Evolutionary conservation across 2,113 vertebrate species (phyloP).

Genomic region (Psammodynastes pulverulentus): DNA sequence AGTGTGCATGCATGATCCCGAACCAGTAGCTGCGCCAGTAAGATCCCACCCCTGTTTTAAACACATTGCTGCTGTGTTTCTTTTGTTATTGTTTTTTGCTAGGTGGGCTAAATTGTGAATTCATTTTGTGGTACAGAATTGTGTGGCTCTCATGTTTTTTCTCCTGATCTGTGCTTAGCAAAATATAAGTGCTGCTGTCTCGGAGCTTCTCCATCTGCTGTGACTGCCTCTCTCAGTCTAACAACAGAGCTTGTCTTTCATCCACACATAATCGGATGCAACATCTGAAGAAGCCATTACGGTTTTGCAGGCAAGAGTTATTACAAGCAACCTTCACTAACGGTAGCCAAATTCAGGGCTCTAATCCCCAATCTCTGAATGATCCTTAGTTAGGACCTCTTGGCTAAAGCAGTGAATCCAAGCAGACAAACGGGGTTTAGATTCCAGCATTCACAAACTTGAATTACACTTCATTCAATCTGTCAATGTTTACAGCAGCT

Average conservation of each 20-base stretch:
- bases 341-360: background rate
- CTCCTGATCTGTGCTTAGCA: background rate
- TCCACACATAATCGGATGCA: background rate
- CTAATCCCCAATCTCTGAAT: background rate
- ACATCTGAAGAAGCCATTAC: background rate
- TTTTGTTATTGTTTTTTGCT: background rate
- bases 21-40: too few relatives aligned
- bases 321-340: background rate
- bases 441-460: constrained; percentile 19
- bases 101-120: background rate
- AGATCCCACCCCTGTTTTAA: too few relatives aligned
- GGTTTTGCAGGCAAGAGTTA: background rate
- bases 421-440: background rate
- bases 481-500: constrained; percentile 7
- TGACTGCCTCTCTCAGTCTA: background rate
- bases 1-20: too few relatives aligned
- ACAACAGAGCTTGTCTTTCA: background rate
- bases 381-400: background rate
- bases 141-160: background rate
- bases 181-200: background rate
- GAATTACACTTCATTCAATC: constrained; percentile 2
- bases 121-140: background rate
- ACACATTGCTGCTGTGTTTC: background rate
- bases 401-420: background rate
- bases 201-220: background rate